Evolutionary conservation across 2,888 invertebrate genomes (phyloP).

Genomic region (Apomyelois bistriatella): DNA sequence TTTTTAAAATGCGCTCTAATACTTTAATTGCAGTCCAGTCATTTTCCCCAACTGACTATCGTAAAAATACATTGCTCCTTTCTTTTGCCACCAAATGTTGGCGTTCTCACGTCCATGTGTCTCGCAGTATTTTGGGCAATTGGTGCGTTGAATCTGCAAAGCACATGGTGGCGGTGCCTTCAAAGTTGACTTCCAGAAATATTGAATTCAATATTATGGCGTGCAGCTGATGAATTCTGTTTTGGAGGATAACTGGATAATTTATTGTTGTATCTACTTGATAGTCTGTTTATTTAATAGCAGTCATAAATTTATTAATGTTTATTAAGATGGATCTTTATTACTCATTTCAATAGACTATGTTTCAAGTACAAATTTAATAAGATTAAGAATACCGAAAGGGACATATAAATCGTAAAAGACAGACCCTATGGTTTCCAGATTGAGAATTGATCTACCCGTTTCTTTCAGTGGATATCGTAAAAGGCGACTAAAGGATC

Average conservation of each 20-base stretch:
- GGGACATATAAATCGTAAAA: no score
- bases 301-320: no score
- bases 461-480: no score
- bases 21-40: constrained; percentile 18
- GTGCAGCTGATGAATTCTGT: constrained; percentile 16
- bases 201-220: constrained; percentile 26
- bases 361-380: no score
- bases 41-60: constrained; percentile 22
- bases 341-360: no score
- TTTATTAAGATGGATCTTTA: no score
- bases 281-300: no score
- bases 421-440: no score
- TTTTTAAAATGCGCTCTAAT: constrained; percentile 16
- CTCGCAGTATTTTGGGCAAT: constrained; percentile 68
- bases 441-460: no score
- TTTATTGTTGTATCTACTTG: constrained; percentile 11
- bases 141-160: constrained; percentile 58
- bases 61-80: constrained; percentile 48
- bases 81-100: constrained; percentile 54
- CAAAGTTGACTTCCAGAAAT: constrained; percentile 63
- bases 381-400: no score
- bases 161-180: constrained; percentile 64
- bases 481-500: no score
- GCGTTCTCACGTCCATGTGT: constrained; percentile 72
- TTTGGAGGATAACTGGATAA: constrained; percentile 9